phyloP scores from a whole-genome alignment of 2,113 vertebrate genomes.

The Ivindomyrus marchei region DNA sequence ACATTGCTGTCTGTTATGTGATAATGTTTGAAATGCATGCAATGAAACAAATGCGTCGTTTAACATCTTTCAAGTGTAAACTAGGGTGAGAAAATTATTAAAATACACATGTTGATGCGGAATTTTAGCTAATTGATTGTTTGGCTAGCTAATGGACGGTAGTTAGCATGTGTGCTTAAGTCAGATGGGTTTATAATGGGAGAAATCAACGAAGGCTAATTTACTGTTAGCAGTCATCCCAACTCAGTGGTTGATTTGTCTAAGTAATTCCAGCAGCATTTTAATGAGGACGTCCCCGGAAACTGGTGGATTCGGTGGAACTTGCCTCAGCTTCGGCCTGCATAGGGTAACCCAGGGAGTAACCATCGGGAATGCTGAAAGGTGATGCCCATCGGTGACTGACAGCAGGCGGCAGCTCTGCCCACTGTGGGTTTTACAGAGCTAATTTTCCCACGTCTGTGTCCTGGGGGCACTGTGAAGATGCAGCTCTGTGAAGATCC shows the following conservation, averaged over 20 bases:
- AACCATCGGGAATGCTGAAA: not conserved
- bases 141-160: not conserved
- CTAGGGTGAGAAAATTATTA: not conserved
- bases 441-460: not conserved
- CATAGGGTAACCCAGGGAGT: not conserved
- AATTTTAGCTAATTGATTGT: constrained; percentile 15
- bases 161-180: constrained; percentile 13
- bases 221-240: not conserved
- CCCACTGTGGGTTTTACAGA: not conserved
- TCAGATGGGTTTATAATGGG: constrained; percentile 11
- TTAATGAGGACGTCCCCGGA: not conserved
- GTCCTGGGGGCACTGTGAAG: not conserved
- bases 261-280: constrained; percentile 2
- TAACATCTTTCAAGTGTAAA: not conserved
- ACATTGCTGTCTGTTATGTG: not conserved
- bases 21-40: not conserved
- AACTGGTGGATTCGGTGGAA: not conserved
- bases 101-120: not conserved
- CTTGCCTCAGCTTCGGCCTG: not conserved
- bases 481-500: not conserved
- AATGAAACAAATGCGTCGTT: not conserved
- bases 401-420: not conserved
- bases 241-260: constrained; percentile 9
- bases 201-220: not conserved
- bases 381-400: not conserved